A percentile compares a stretch with the other conserved stretches of the same genome.
Evolutionary conservation across 2,888 invertebrate species (phyloP).

Genomic region (Lysandra bellargus): DNA sequence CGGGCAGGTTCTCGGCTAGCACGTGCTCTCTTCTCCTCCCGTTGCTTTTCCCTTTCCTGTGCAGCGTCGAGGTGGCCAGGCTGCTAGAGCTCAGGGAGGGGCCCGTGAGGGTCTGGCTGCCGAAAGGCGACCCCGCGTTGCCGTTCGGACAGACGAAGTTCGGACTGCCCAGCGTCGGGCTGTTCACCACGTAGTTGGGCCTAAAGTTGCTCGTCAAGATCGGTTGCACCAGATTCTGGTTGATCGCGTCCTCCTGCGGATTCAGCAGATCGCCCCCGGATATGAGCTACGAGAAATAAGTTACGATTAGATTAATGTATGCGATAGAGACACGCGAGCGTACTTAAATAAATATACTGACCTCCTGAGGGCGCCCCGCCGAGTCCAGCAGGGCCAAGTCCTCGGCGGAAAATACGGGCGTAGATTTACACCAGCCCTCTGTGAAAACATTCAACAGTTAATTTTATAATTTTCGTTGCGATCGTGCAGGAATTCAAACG

Average conservation of each 20-base stretch:
- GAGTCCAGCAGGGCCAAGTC: slow-evolving; percentile 72
- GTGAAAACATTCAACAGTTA: slow-evolving; percentile 32
- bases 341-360: slow-evolving; percentile 39
- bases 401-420: slow-evolving; percentile 75
- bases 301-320: neutral
- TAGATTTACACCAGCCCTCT: slow-evolving; percentile 73
- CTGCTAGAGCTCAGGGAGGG: slow-evolving; percentile 70
- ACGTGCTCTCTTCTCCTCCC: slow-evolving; percentile 86
- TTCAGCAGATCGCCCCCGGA: slow-evolving; percentile 60
- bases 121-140: slow-evolving; percentile 66
- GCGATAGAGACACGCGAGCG: neutral
- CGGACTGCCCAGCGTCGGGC: slow-evolving; percentile 74
- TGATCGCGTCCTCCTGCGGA: slow-evolving; percentile 68
- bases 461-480: neutral
- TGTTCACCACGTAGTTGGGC: slow-evolving; percentile 68
- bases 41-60: slow-evolving; percentile 74
- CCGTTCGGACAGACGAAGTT: slow-evolving; percentile 76
- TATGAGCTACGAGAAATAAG: slow-evolving; percentile 56
- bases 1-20: slow-evolving; percentile 91
- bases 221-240: slow-evolving; percentile 64
- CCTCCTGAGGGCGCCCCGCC: slow-evolving; percentile 65
- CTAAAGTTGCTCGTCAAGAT: slow-evolving; percentile 63
- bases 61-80: slow-evolving; percentile 70
- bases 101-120: slow-evolving; percentile 67
- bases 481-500: neutral